Conservation (phyloP, 1,140 invertebrate species). For the Arctopsyche grandis region DNA sequence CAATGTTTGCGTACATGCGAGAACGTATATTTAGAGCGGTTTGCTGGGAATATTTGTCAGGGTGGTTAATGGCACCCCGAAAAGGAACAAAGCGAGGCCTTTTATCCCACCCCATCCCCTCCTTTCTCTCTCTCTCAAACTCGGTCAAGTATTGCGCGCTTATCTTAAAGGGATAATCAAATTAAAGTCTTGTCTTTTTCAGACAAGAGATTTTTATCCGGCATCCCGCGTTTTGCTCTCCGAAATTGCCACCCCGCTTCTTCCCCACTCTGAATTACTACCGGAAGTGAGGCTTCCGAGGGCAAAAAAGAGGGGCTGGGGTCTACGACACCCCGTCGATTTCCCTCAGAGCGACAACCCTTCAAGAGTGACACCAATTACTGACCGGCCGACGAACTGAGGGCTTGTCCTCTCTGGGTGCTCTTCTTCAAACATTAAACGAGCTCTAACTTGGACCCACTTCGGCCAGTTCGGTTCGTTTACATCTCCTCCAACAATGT, state of each 20-base stretch:
- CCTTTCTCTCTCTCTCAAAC: not conserved
- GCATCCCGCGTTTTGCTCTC: conserved; percentile 1
- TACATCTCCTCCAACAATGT: not conserved
- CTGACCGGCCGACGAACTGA: conserved; percentile 1
- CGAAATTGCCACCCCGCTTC: conserved; percentile 20
- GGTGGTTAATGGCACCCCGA: not conserved
- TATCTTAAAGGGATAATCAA: conserved; percentile 46
- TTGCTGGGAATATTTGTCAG: conserved; percentile 2
- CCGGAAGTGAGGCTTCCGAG: not conserved
- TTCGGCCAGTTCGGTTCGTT: not conserved
- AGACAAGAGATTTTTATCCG: conserved; percentile 46
- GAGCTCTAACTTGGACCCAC: not conserved
- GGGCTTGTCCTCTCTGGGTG: not conserved
- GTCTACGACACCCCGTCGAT: not conserved
- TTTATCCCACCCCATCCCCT: conserved; percentile 13
- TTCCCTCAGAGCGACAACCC: not conserved
- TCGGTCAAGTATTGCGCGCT: conserved; percentile 38
- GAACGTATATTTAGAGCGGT: not conserved
- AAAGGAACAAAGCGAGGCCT: conserved; percentile 11
- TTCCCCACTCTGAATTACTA: not conserved
- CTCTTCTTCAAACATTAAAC: not conserved
- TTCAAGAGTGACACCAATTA: conserved; percentile 34
- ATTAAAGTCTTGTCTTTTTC: conserved; percentile 46
- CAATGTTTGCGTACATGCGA: too few relatives aligned
- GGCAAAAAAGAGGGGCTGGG: not conserved